phyloP scores from a whole-genome alignment of 2,113 vertebrate genomes.

The Rana temporaria region DNA sequence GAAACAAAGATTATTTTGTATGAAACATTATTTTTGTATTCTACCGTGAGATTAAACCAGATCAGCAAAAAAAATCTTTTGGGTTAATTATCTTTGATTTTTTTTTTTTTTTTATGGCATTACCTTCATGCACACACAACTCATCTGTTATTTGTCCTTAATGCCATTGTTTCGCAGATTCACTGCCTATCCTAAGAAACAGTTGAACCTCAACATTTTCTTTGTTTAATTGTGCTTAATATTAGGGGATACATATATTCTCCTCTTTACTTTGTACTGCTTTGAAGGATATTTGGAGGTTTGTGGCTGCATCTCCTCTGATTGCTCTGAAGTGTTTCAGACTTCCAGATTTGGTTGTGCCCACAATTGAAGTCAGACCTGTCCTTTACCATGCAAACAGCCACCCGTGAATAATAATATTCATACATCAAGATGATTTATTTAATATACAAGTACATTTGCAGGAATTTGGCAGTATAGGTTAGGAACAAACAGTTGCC shows the following conservation, averaged over 20 bases:
- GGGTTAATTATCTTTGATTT: not conserved
- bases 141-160: not conserved
- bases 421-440: too few species aligned
- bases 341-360: too few species aligned
- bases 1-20: not conserved
- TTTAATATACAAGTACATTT: too few species aligned
- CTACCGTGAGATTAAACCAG: conserved; percentile 1
- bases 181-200: not conserved
- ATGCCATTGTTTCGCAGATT: not conserved
- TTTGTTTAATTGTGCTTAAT: too few species aligned
- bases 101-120: not conserved
- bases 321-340: not conserved
- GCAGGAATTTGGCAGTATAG: too few species aligned
- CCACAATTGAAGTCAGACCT: too few species aligned
- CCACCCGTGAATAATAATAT: too few species aligned
- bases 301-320: not conserved
- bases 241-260: too few species aligned
- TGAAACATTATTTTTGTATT: not conserved
- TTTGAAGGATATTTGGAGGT: too few species aligned
- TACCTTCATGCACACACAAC: not conserved
- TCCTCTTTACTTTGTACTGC: too few species aligned
- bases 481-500: too few species aligned
- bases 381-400: too few species aligned
- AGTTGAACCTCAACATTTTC: not conserved
- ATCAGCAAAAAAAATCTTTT: not conserved